phyloP scores from a whole-genome alignment of 1,140 invertebrate genomes.

The Drosophila dunni region DNA sequence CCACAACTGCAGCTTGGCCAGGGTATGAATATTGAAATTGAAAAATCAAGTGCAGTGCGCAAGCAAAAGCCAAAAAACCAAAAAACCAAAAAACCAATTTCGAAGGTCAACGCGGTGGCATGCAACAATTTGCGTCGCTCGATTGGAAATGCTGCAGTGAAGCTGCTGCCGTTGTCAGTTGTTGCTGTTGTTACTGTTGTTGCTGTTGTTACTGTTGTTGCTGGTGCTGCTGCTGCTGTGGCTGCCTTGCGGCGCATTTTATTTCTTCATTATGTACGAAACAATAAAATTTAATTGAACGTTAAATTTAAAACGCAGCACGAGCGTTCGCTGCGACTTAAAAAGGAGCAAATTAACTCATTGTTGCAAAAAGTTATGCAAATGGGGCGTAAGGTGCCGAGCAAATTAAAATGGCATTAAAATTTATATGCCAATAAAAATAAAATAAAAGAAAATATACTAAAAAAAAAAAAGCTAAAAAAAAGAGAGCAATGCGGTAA shows the following conservation, averaged over 20 bases:
- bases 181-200: conserved; percentile 6
- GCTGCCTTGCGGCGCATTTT: conserved; percentile 57
- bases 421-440: conserved; percentile 58
- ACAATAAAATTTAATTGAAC: conserved; percentile 73
- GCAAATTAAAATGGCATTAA: conserved; percentile 61
- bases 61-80: conserved; percentile 26
- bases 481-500: conserved; percentile 45
- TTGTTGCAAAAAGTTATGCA: conserved; percentile 65
- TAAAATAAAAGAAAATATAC: conserved; percentile 31
- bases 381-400: conserved; percentile 57
- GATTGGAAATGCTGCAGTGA: conserved; percentile 43
- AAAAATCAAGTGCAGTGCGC: conserved; percentile 45
- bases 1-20: background rate
- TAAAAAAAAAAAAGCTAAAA: conserved; percentile 1
- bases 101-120: conserved; percentile 47
- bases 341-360: conserved; percentile 63
- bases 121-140: conserved; percentile 38
- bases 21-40: conserved; percentile 35
- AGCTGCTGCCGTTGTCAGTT: conserved; percentile 30
- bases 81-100: conserved; percentile 25
- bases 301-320: conserved; percentile 69
- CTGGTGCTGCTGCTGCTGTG: conserved; percentile 13
- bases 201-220: conserved; percentile 21
- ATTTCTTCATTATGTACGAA: conserved; percentile 70
- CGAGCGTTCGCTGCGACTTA: conserved; percentile 42